These are phyloP conservation scores for Mormyrus iriodes DNA, from an alignment of 2,113 vertebrate genomes.

Conservation along the genomic window DNA sequence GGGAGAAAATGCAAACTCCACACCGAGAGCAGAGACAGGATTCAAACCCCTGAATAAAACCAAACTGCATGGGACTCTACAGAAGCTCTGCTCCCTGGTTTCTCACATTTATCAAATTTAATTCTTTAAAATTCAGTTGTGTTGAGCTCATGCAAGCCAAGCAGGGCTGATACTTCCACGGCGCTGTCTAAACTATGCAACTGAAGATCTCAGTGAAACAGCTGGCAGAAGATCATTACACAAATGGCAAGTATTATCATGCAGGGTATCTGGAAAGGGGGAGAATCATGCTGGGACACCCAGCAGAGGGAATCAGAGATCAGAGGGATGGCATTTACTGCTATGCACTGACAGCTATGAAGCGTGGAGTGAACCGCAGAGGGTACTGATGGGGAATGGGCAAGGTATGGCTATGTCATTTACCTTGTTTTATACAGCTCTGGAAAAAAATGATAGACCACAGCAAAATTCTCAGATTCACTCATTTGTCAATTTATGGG, in stretches of 20 bases:
- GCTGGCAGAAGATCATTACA: background rate
- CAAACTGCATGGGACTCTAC: background rate
- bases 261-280: background rate
- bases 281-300: background rate
- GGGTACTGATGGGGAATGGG: background rate
- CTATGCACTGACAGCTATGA: background rate
- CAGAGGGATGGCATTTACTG: background rate
- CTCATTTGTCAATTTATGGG: background rate
- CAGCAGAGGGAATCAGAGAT: background rate
- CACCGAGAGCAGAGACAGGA: no score
- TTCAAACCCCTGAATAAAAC: no score
- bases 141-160: background rate
- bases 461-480: background rate
- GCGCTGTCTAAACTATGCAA: background rate
- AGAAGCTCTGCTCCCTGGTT: background rate
- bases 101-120: conserved; percentile 1
- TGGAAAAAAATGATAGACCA: background rate
- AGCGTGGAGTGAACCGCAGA: background rate
- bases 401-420: background rate
- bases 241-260: background rate
- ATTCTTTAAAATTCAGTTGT: background rate
- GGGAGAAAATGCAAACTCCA: background rate
- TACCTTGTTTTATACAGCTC: background rate
- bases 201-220: background rate
- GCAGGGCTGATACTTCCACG: background rate